These are phyloP conservation scores for Cataglyphis albicans DNA, from an alignment of 2,888 invertebrate genomes.

Conservation along the genomic window DNA sequence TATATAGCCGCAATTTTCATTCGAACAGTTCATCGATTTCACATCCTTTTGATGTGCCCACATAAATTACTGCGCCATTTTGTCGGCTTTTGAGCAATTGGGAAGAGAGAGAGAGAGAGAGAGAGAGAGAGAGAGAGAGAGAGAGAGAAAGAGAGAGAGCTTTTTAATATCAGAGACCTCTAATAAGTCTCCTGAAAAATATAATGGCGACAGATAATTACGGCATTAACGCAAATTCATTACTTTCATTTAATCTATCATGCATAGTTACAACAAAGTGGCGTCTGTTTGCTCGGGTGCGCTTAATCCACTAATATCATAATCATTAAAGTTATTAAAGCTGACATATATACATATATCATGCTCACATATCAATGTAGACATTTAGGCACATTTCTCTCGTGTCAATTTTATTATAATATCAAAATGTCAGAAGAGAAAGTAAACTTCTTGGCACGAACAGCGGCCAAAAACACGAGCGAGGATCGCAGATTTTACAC, in stretches of 20 bases:
- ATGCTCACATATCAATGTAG: background rate
- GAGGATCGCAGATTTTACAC: conserved; percentile 22
- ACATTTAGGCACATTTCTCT: background rate
- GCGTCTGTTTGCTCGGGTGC: background rate
- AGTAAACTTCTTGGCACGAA: conserved; percentile 1
- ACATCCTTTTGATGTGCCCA: conserved; percentile 63
- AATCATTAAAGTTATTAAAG: conserved; percentile 16
- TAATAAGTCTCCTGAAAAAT: conserved; percentile 43
- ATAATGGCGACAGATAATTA: conserved; percentile 30
- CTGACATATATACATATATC: background rate
- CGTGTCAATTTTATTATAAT: conserved; percentile 11
- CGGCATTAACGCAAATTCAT: conserved; percentile 52
- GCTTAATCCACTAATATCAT: conserved; percentile 35
- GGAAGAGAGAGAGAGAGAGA: conserved; percentile 5
- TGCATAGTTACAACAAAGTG: background rate
- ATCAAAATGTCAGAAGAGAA: background rate
- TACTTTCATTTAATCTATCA: conserved; percentile 38
- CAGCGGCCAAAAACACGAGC: background rate
- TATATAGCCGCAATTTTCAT: conserved; percentile 36
- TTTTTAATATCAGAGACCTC: conserved; percentile 62
- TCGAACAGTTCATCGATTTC: conserved; percentile 64
- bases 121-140: background rate
- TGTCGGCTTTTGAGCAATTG: conserved; percentile 42
- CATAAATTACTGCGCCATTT: conserved; percentile 66
- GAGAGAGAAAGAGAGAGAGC: background rate